Percentiles rank a stretch among this genome's conserved stretches.
Evolutionary conservation across 2,888 invertebrate genomes (phyloP).

Genomic region (Lepidochrysops patricia): DNA sequence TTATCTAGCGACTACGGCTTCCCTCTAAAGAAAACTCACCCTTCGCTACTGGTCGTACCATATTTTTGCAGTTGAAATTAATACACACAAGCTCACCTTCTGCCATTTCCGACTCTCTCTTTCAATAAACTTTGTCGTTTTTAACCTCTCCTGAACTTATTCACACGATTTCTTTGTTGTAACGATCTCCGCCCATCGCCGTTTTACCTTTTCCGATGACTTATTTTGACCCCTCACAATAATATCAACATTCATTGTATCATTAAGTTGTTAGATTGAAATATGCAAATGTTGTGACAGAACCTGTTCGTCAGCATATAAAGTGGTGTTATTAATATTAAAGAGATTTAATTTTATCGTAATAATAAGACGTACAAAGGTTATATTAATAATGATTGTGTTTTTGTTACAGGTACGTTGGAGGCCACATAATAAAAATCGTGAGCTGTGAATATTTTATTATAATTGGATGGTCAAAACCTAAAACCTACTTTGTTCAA

Average conservation of each 20-base stretch:
- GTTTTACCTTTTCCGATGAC: not conserved
- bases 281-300: not conserved
- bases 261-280: not conserved
- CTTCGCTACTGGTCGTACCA: no score
- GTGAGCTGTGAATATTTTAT: not conserved
- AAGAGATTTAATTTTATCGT: not conserved
- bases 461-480: not conserved
- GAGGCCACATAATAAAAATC: not conserved
- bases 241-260: not conserved
- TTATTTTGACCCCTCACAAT: not conserved
- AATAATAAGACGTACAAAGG: constrained; percentile 2
- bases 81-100: not conserved
- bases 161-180: not conserved
- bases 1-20: no score
- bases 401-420: constrained; percentile 19
- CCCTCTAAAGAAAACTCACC: no score
- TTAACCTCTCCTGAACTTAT: not conserved
- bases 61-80: no score
- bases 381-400: constrained; percentile 8
- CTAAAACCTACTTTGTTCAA: not conserved
- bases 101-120: not conserved
- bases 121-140: not conserved
- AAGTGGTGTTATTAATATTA: not conserved
- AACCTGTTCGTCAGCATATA: constrained; percentile 5
- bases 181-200: not conserved